Percentiles rank a stretch among this genome's conserved stretches.
These are phyloP conservation scores for Larimichthys crocea DNA, from an alignment of 2,113 vertebrate species.

Conservation along the genomic window DNA sequence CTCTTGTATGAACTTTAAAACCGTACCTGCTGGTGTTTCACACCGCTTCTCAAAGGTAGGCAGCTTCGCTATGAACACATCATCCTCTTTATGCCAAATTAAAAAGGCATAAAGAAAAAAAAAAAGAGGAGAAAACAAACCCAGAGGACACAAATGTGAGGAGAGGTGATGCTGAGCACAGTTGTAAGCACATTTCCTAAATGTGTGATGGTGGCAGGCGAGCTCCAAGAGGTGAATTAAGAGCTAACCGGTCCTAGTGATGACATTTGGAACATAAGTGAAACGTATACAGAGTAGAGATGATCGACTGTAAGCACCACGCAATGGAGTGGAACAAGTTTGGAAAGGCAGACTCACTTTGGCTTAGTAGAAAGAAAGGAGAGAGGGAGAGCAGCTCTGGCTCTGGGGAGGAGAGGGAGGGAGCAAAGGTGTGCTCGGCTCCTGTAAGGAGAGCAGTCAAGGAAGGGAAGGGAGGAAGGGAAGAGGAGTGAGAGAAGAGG, in stretches of 20 bases:
- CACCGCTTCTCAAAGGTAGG: conserved; percentile 91
- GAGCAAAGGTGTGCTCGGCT: conserved; percentile 59
- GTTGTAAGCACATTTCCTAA: conserved; percentile 16
- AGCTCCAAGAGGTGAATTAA: conserved; percentile 23
- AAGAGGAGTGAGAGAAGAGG: not conserved
- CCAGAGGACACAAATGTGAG: conserved; percentile 66
- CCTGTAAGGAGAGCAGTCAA: conserved; percentile 61
- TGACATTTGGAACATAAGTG: conserved; percentile 12
- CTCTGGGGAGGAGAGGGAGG: conserved; percentile 61
- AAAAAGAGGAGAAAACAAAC: conserved; percentile 60
- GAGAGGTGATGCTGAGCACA: conserved; percentile 22
- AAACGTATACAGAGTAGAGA: conserved; percentile 13
- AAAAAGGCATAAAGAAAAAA: conserved; percentile 43
- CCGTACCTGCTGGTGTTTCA: conserved; percentile 91
- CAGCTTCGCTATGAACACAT: conserved; percentile 90
- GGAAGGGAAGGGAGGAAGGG: conserved; percentile 28
- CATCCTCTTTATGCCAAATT: conserved; percentile 88
- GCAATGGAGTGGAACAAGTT: conserved; percentile 1
- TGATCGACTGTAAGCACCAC: not conserved
- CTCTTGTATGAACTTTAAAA: conserved; percentile 16
- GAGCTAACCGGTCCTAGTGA: conserved; percentile 15
- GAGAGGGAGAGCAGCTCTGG: conserved; percentile 71
- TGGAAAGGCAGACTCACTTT: conserved; percentile 73
- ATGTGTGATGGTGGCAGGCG: conserved; percentile 15
- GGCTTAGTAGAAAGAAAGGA: conserved; percentile 68